A percentile compares a stretch with the other conserved stretches of the same genome.
These are phyloP conservation scores for Stichopus horrens DNA, from an alignment of 53 echinoderm and acorn worm species.

Conservation along the genomic window DNA sequence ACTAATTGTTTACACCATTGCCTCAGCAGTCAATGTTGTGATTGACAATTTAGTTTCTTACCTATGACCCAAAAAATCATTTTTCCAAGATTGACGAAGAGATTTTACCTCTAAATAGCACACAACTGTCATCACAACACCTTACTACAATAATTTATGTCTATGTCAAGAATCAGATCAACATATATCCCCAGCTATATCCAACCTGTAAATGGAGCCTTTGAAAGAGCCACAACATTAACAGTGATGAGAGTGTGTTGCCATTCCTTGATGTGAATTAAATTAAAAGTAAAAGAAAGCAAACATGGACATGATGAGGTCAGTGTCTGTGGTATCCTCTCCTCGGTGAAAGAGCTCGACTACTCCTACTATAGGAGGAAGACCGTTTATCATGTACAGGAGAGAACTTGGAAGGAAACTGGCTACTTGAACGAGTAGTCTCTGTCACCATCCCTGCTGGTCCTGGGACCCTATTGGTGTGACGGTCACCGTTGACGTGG, in stretches of 20 bases:
- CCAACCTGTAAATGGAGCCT: no score
- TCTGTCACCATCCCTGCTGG: conserved; percentile 37
- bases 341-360: conserved; percentile 22
- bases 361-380: conserved; percentile 25
- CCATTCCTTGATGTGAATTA: neutral
- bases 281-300: neutral
- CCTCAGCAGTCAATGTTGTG: no score
- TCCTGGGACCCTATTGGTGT: conserved; percentile 32
- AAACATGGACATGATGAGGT: neutral
- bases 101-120: no score
- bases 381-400: conserved; percentile 32
- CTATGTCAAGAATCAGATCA: no score
- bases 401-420: conserved; percentile 20
- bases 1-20: no score
- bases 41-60: no score
- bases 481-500: conserved; percentile 22
- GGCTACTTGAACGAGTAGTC: conserved; percentile 13
- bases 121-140: no score
- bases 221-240: neutral
- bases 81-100: no score
- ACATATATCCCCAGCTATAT: no score
- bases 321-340: conserved; percentile 30
- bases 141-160: no score
- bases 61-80: no score
- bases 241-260: neutral